Evolutionary conservation across 2,888 invertebrate genomes (phyloP).

Genomic region (Cheiracanthium punctorium): DNA sequence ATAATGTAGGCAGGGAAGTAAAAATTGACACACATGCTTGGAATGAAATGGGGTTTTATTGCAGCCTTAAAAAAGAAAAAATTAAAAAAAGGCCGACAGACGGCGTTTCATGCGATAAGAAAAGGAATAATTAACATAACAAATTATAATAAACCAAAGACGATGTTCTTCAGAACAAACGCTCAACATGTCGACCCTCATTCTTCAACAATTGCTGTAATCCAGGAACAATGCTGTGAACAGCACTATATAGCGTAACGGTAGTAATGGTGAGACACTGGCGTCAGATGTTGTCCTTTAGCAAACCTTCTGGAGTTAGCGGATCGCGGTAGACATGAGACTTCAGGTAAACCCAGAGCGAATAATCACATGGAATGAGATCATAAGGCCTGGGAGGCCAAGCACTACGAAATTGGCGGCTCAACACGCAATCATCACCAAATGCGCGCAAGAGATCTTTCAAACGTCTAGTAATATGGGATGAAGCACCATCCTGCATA

Average conservation of each 20-base stretch:
- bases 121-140: too few relatives aligned
- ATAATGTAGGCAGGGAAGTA: too few relatives aligned
- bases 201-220: conserved; percentile 9
- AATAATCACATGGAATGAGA: neutral
- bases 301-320: too few relatives aligned
- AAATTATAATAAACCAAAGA: too few relatives aligned
- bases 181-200: conserved; percentile 6
- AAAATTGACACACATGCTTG: too few relatives aligned
- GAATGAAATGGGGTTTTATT: too few relatives aligned
- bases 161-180: too few relatives aligned
- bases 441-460: conserved; percentile 10
- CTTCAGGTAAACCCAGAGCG: conserved; percentile 17
- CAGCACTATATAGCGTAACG: conserved; percentile 6
- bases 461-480: neutral
- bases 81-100: too few relatives aligned
- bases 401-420: conserved; percentile 7
- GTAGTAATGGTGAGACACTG: neutral
- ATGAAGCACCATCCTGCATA: too few relatives aligned
- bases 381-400: neutral
- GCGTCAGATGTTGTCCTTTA: too few relatives aligned
- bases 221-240: conserved; percentile 8
- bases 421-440: neutral
- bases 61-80: too few relatives aligned
- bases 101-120: too few relatives aligned
- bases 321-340: conserved; percentile 3